Percentiles rank a stretch among this genome's conserved stretches.
These are phyloP conservation scores for Rhynchotus rufescens DNA, from an alignment of 2,797 vertebrate species.

Conservation along the genomic window DNA sequence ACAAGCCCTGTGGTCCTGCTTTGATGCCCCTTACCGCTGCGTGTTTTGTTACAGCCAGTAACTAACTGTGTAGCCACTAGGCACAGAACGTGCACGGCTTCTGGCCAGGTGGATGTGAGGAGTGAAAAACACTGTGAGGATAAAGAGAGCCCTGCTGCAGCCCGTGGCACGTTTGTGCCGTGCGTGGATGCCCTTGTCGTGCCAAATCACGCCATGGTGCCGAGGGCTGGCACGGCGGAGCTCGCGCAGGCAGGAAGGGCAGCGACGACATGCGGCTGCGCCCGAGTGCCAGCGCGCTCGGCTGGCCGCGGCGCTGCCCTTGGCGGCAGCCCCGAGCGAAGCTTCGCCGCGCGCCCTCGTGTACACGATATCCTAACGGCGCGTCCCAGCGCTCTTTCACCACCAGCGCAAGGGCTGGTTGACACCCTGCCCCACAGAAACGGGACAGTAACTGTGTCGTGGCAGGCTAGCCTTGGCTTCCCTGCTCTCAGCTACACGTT, in stretches of 20 bases:
- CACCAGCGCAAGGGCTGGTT: background rate
- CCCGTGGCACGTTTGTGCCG: background rate
- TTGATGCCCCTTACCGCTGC: background rate
- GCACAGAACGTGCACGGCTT: background rate
- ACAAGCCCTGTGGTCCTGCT: background rate
- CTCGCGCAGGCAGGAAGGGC: too few relatives aligned
- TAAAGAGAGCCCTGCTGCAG: background rate
- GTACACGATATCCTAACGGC: background rate
- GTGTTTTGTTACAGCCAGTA: background rate
- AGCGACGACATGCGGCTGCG: background rate
- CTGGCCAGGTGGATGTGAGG: background rate
- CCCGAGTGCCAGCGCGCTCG: background rate
- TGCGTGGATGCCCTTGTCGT: background rate
- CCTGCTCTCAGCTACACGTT: background rate
- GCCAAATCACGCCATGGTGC: background rate
- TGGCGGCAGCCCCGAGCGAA: background rate
- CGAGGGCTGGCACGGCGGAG: background rate
- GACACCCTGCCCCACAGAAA: background rate
- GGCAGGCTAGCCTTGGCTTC: background rate
- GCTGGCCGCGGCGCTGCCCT: background rate
- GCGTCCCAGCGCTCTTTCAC: background rate
- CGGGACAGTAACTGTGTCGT: accelerated
- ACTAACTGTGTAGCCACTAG: background rate
- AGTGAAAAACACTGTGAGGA: background rate
- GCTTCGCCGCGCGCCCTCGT: background rate